Conservation (phyloP, 23 tunicate genomes). For the Styela clava region DNA sequence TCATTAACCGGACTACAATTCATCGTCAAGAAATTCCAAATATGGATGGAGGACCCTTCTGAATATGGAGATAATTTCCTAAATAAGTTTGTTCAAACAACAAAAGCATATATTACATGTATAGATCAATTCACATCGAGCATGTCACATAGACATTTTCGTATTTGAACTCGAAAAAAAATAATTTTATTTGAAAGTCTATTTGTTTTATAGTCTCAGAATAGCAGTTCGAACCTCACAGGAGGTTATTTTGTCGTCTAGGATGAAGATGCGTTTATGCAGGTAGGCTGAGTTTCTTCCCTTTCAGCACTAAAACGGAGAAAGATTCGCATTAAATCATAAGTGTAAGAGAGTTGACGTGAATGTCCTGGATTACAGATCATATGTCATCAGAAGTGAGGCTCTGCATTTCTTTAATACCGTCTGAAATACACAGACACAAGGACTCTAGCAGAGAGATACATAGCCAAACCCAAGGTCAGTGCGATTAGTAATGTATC, state of each 20-base stretch:
- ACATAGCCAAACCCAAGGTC: not conserved
- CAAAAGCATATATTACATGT: not conserved
- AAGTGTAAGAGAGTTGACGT: too few species aligned
- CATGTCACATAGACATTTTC: not conserved
- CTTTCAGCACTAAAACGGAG: slow-evolving; percentile 54
- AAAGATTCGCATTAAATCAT: not conserved
- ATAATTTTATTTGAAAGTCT: not conserved
- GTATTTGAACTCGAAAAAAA: not conserved
- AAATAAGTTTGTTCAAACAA: not conserved
- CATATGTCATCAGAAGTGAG: not conserved
- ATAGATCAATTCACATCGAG: not conserved
- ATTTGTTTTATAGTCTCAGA: not conserved
- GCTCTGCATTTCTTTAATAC: not conserved
- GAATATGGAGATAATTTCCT: not conserved
- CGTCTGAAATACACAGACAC: not conserved
- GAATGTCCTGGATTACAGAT: too few species aligned
- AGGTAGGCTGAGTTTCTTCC: slow-evolving; percentile 74
- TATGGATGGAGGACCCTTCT: too few species aligned
- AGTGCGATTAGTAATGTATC: not conserved
- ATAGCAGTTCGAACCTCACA: not conserved
- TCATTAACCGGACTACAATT: too few species aligned
- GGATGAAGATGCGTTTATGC: slow-evolving; percentile 34
- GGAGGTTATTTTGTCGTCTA: not conserved
- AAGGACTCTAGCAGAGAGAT: not conserved
- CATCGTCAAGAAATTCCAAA: too few species aligned